Evolutionary conservation across 1,140 invertebrate genomes (phyloP), one percentile per base, ranked within the genome.

Genomic region (Ips typographus): DNA sequence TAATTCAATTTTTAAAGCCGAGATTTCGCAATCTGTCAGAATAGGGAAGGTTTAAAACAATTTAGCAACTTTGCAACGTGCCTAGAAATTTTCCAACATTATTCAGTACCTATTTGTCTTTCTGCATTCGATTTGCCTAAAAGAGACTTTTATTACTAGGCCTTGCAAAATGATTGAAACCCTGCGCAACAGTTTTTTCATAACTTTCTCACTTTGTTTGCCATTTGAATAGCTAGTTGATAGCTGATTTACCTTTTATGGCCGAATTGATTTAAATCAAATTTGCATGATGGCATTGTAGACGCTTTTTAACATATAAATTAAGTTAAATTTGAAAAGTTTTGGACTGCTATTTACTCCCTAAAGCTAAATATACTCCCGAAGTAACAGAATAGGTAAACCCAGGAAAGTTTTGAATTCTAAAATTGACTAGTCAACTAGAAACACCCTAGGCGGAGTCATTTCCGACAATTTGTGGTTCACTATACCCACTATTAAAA

Each of bases 321-420:
- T 65, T 65, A 65, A 65, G 52, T 65, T 65, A 65, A 65, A 65
- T 65, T 65, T 65, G 64, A 65, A 65, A 65, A 65, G 52, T 65
- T 65, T 65, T 4, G 64, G 22, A 39, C 52, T 57, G 22, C 64
- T 65, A 58, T 65, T 65, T 65, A 65, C 53, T 58, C 43, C 64
- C 64, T 38, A 65, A 65, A 65, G 64, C 64, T 58, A 65, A 65
- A 65, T 44, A 57, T 65, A 57, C 40, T 65, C 57, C 52, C 2
- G 64, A 8, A 65, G 64, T 65, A 58, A 42, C 64, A 22, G 37
- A 65, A 64, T 64, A 57, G 53, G 52, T 57, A 56, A 57, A 58
- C 63, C 55, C 58, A 56, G 7, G 36, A 66, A 66, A 66, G 41
- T 66, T 66, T 59, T 59, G 55, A 58, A 66, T 55, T 37, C 42